phyloP scores from a whole-genome alignment of 2,113 vertebrate species.

The Vulpes vulpes region DNA sequence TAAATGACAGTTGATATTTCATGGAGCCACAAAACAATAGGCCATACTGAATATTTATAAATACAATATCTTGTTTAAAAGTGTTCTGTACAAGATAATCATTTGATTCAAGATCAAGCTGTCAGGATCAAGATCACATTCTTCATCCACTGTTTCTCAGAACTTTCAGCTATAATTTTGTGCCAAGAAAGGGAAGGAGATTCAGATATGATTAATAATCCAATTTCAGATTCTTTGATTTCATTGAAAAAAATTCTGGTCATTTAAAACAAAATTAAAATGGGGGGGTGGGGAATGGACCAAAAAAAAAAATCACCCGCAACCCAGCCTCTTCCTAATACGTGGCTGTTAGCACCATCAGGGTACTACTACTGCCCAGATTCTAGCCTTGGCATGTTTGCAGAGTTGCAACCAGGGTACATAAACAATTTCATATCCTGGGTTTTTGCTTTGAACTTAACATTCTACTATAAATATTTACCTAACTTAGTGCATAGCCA shows the following conservation, averaged over 20 bases:
- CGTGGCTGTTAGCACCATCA: background rate
- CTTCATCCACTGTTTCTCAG: conserved; percentile 20
- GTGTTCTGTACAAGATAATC: background rate
- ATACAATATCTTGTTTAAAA: background rate
- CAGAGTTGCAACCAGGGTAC: background rate
- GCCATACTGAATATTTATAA: background rate
- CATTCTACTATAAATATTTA: background rate
- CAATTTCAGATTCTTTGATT: conserved; percentile 22
- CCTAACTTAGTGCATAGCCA: background rate
- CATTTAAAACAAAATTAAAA: conserved; percentile 45
- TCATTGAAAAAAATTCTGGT: conserved; percentile 21
- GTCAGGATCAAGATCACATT: background rate
- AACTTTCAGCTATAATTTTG: background rate
- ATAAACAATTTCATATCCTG: background rate
- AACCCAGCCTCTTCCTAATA: background rate
- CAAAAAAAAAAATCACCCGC: background rate
- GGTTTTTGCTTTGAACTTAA: conserved; percentile 13
- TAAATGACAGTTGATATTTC: background rate
- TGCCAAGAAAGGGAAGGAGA: background rate
- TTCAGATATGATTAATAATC: background rate
- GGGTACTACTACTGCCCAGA: too few species aligned
- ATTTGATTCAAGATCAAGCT: conserved; percentile 1
- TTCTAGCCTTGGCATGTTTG: background rate
- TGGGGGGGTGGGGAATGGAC: background rate
- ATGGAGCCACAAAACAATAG: background rate